Percentiles rank a stretch among this genome's conserved stretches.
phyloP scores from a whole-genome alignment of 1,140 invertebrate species.

The Drosophila kurseongensis region DNA sequence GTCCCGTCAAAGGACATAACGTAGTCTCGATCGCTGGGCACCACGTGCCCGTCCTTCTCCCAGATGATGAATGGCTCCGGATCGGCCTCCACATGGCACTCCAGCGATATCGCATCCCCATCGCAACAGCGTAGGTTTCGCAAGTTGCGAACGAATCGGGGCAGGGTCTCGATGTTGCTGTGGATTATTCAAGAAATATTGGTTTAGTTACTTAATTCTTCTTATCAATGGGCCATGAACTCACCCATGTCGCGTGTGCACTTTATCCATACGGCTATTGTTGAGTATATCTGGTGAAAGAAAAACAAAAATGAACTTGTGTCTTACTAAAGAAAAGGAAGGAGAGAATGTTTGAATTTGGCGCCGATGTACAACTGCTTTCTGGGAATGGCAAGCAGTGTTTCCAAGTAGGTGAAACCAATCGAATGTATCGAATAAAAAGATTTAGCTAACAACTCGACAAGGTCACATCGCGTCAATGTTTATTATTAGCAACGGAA shows the following conservation, averaged over 20 bases:
- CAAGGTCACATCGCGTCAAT: neutral
- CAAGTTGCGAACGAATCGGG: conserved; percentile 89
- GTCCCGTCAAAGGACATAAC: conserved; percentile 88
- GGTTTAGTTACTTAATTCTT: neutral
- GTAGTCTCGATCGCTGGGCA: conserved; percentile 87
- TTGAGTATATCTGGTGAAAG: conserved; percentile 71
- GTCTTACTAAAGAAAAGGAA: no score
- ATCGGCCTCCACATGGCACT: conserved; percentile 89
- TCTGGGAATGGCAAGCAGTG: neutral
- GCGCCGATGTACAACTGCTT: neutral
- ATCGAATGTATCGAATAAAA: no score
- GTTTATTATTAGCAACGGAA: conserved; percentile 2
- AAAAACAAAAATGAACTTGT: neutral
- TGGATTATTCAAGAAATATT: conserved; percentile 34
- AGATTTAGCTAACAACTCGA: no score
- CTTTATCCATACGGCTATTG: conserved; percentile 82
- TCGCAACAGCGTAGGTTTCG: conserved; percentile 92
- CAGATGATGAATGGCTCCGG: conserved; percentile 90
- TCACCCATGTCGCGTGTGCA: conserved; percentile 84
- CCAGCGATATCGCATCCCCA: conserved; percentile 91
- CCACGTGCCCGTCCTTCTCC: conserved; percentile 92
- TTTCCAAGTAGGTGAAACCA: no score
- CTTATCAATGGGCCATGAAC: neutral
- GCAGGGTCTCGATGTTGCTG: conserved; percentile 91
- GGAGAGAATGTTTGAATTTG: neutral